Base-by-base conservation (phyloP, 2,797 vertebrate species). In the Sandelia bainsii region DNA sequence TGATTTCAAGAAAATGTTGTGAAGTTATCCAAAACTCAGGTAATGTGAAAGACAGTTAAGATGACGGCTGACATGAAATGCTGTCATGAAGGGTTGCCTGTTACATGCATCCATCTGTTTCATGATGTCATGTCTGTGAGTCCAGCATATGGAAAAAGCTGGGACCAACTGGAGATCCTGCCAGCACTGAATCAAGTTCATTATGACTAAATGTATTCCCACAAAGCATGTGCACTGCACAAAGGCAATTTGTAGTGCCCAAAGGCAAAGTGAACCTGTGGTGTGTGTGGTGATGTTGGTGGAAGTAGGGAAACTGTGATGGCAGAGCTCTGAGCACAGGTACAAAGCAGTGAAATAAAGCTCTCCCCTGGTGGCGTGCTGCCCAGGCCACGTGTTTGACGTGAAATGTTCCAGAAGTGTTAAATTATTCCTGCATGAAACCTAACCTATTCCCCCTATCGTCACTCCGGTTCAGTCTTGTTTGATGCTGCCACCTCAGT, bases 361-460 rank as follows among this genome's bases (percentile, higher is more conserved):
- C 81, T 46, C 80, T 75, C 69, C 72, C 73, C 72, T 34, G 40
- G 69, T 22, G 61, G 57, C 71, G n/a, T 1, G 48, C 69, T 54
- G 75, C 52, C 45, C 17, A 5, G 77, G 63, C 85, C 80, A 77
- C 68, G 84, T 87, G 92, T 91, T 88, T 56, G 82, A 91, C 72
- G 19, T 89, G 87, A 94, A 92, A 89, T 62, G 86, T 89, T 92
- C 91, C 91, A 93, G 87, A 87, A 91, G 79, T 75, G 89, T 89
- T 81, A 69, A 91, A 90, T 86, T 86, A 89, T 91, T 92, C 83
- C 82, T 83, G 76, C 64, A 59, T 17, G 67, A 92, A 93, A 92
- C 85, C 50, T 54, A 82, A 91, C 77, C 84, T 65, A 34, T 61
- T 81, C 74, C 66, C 19, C 63, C 61, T 6, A 51, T 75, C 60